A percentile compares a stretch with the other conserved stretches of the same genome.
Conservation (phyloP, 1,140 invertebrate genomes). For the Lasaia peninsularis region DNA sequence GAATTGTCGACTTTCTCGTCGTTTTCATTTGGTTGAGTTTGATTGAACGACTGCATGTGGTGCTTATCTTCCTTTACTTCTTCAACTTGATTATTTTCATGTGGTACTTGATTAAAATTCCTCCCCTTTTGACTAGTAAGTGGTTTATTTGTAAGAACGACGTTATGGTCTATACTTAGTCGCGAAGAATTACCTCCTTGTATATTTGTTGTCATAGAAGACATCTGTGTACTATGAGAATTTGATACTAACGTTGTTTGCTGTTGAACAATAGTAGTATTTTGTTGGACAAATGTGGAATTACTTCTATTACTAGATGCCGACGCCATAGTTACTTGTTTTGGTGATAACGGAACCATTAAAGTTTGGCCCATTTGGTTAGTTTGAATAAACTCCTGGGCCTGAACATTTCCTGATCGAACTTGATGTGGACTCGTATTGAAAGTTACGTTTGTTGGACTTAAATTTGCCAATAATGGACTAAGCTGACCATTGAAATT, state of each 20-base stretch:
- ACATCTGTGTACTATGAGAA: slow-evolving; percentile 77
- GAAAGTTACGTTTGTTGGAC: slow-evolving; percentile 83
- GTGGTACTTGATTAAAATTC: slow-evolving; percentile 31
- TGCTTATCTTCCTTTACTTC: slow-evolving; percentile 32
- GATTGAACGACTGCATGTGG: slow-evolving; percentile 8
- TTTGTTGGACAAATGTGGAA: slow-evolving; percentile 85
- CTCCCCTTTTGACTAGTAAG: slow-evolving; percentile 34
- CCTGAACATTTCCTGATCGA: slow-evolving; percentile 78
- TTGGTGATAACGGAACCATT: slow-evolving; percentile 86
- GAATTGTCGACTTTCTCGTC: slow-evolving; percentile 26
- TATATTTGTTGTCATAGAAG: slow-evolving; percentile 38
- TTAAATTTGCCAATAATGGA: slow-evolving; percentile 85
- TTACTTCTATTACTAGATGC: slow-evolving; percentile 82
- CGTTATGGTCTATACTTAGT: slow-evolving; percentile 73
- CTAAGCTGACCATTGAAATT: slow-evolving; percentile 88
- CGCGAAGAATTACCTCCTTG: slow-evolving; percentile 55
- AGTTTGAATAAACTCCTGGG: slow-evolving; percentile 84
- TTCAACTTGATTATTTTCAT: slow-evolving; percentile 26
- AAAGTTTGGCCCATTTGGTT: slow-evolving; percentile 85
- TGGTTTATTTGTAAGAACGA: slow-evolving; percentile 45
- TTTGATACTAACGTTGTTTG: slow-evolving; percentile 84
- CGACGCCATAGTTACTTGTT: slow-evolving; percentile 78
- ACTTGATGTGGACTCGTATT: slow-evolving; percentile 78
- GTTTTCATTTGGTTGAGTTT: slow-evolving; percentile 11
- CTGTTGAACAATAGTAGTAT: slow-evolving; percentile 82